Evolutionary conservation across 2,888 invertebrate genomes (phyloP).

Genomic region (Hylaea fasciaria): DNA sequence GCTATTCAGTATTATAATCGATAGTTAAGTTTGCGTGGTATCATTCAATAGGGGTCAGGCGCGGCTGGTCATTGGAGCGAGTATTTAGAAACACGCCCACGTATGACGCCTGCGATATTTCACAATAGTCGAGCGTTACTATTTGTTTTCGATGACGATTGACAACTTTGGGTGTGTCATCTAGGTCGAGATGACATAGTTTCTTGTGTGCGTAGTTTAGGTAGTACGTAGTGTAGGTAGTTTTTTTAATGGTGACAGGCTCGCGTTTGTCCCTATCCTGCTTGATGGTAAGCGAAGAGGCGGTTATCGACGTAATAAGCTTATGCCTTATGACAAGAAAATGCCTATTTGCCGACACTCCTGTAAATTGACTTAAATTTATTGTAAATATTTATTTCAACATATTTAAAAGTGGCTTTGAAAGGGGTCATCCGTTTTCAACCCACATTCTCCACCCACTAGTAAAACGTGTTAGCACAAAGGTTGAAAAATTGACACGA

Average conservation of each 20-base stretch:
- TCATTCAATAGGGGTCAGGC: slow-evolving; percentile 31
- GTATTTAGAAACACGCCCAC: slow-evolving; percentile 48
- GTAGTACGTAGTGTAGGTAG: neutral
- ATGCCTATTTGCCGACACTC: no score
- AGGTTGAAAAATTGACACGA: no score
- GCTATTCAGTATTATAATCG: neutral
- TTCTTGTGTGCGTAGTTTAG: slow-evolving; percentile 2
- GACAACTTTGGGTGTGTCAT: slow-evolving; percentile 2
- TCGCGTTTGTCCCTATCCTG: no score
- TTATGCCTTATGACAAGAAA: no score
- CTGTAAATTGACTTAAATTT: no score
- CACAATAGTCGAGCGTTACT: slow-evolving; percentile 48
- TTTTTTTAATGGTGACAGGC: neutral
- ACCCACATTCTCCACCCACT: no score
- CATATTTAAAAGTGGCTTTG: no score
- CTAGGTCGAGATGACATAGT: slow-evolving; percentile 8
- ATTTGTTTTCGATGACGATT: slow-evolving; percentile 45
- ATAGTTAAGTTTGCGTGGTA: slow-evolving; percentile 33
- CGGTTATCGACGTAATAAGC: no score
- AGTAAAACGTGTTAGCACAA: no score
- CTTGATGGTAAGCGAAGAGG: no score
- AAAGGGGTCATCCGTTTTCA: no score
- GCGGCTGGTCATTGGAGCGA: slow-evolving; percentile 28
- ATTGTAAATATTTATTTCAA: no score
- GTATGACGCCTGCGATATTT: slow-evolving; percentile 50